These are phyloP conservation scores for Drosophila niveifrons DNA, from an alignment of 2,888 invertebrate species.

Conservation along the genomic window DNA sequence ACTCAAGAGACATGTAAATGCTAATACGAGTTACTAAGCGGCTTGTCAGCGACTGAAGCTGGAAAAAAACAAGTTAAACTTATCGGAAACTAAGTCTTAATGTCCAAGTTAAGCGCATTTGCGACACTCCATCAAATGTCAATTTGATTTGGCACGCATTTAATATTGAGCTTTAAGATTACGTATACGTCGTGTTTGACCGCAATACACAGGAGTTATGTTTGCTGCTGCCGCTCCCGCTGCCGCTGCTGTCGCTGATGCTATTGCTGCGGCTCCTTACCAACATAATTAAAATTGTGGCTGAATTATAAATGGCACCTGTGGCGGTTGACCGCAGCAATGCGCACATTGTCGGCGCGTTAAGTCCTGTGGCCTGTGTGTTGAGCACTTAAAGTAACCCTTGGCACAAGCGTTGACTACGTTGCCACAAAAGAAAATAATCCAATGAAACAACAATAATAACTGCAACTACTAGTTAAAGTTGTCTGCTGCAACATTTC, in stretches of 20 bases:
- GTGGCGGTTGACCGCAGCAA: slow-evolving; percentile 72
- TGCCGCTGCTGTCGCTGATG: slow-evolving; percentile 19
- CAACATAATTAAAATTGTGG: slow-evolving; percentile 78
- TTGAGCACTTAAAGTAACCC: slow-evolving; percentile 59
- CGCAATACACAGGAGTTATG: slow-evolving; percentile 21
- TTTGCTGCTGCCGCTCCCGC: slow-evolving; percentile 16
- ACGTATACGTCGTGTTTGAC: slow-evolving; percentile 53
- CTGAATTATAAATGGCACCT: slow-evolving; percentile 77
- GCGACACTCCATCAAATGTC: slow-evolving; percentile 31
- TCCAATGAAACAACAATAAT: slow-evolving; percentile 4
- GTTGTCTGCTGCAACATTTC: slow-evolving; percentile 70
- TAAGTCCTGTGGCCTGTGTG: slow-evolving; percentile 63
- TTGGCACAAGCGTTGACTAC: slow-evolving; percentile 27
- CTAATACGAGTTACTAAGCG: slow-evolving; percentile 49
- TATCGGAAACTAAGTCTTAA: background rate
- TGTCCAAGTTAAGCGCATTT: slow-evolving; percentile 38
- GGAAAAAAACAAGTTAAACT: background rate
- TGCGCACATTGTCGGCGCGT: slow-evolving; percentile 57
- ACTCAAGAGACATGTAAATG: slow-evolving; percentile 50
- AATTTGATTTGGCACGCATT: slow-evolving; percentile 19
- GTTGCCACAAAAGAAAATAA: slow-evolving; percentile 23
- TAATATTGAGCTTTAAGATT: slow-evolving; percentile 43
- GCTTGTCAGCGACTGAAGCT: slow-evolving; percentile 27
- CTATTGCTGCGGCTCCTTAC: slow-evolving; percentile 43
- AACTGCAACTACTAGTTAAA: slow-evolving; percentile 55